Conservation (phyloP, 2,113 vertebrate genomes). For the Nannospalax galili region DNA sequence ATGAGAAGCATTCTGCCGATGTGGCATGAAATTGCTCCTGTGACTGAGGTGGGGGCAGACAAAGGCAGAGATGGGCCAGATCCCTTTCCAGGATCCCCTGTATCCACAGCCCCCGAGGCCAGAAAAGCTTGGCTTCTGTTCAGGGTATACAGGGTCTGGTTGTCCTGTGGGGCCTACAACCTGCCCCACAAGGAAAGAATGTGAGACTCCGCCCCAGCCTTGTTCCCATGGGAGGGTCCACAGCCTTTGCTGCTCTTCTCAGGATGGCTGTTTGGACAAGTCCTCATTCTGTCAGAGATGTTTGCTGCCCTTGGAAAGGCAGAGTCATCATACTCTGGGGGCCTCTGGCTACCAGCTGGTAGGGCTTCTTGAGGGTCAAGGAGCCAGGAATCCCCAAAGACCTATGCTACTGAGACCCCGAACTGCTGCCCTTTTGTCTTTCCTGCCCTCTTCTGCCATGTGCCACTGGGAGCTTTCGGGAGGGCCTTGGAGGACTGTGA, state of each 20-base stretch:
- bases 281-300: not conserved
- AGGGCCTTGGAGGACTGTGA: too few species aligned
- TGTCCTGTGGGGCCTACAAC: not conserved
- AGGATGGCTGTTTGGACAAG: not conserved
- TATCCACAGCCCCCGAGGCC: not conserved
- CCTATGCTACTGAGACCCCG: not conserved
- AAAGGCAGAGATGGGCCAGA: not conserved
- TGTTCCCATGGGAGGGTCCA: not conserved
- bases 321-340: not conserved
- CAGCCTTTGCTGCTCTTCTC: too few species aligned
- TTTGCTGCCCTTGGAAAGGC: not conserved
- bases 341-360: not conserved
- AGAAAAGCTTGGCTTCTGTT: not conserved
- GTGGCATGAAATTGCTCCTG: not conserved
- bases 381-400: not conserved
- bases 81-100: not conserved
- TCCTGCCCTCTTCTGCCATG: too few species aligned
- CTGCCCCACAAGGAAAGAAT: not conserved
- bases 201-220: too few species aligned
- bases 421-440: too few species aligned
- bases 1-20: not conserved
- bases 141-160: not conserved
- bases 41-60: not conserved
- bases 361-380: not conserved
- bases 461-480: not conserved